Evolutionary conservation across 2,888 invertebrate genomes (phyloP).

Genomic region (Podabrus alpinus): DNA sequence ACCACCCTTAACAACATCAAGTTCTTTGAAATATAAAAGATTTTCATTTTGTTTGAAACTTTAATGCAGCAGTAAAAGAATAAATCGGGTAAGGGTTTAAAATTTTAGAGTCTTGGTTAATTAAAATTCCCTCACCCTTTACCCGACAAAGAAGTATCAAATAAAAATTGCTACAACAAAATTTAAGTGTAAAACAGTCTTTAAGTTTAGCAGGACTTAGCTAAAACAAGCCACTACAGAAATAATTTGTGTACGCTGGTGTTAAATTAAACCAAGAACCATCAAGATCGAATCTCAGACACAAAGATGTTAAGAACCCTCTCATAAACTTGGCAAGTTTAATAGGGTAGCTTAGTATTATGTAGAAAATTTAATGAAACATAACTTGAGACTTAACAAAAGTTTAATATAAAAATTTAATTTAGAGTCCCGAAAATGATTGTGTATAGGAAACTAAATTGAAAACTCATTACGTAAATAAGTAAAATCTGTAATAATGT

Average conservation of each 20-base stretch:
- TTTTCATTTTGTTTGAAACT: background rate
- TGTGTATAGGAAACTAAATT: background rate
- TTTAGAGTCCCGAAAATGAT: background rate
- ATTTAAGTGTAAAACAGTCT: slow-evolving; percentile 24
- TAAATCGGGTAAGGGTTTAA: background rate
- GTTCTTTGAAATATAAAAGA: too few relatives aligned
- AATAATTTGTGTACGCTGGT: slow-evolving; percentile 22
- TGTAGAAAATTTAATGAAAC: background rate
- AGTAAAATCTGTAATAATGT: background rate
- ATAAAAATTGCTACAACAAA: background rate
- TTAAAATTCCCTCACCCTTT: background rate
- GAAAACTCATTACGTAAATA: background rate
- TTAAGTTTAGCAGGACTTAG: slow-evolving; percentile 22
- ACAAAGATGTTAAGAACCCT: background rate
- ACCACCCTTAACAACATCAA: too few relatives aligned
- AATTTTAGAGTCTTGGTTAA: background rate
- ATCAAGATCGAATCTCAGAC: slow-evolving; percentile 4
- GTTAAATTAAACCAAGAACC: slow-evolving; percentile 17
- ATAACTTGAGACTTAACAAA: background rate
- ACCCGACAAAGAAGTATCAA: background rate
- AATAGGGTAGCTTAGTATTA: background rate
- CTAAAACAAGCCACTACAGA: slow-evolving; percentile 27
- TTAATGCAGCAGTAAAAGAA: background rate
- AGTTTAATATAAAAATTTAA: background rate
- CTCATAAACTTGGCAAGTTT: background rate